Conservation (phyloP, 2,113 vertebrate species). For the Amphilophus citrinellus region DNA sequence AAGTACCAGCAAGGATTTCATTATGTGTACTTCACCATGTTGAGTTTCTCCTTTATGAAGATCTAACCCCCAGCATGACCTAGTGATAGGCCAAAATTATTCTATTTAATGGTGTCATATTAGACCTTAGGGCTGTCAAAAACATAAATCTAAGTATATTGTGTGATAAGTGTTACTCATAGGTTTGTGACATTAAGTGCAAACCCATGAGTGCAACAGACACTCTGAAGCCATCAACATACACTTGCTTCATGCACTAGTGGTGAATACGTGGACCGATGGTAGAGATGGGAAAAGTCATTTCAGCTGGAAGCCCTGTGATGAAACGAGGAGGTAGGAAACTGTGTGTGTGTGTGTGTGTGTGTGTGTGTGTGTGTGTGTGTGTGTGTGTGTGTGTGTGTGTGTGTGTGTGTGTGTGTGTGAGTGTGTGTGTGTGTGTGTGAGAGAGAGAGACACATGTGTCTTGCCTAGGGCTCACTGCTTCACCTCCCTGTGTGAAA, state of each 20-base stretch:
- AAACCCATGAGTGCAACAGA: background rate
- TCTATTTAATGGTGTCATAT: too few species aligned
- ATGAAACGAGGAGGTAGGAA: constrained; percentile 77
- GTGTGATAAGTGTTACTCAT: background rate
- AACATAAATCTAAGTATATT: background rate
- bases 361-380: constrained; percentile 37
- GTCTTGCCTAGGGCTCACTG: constrained; percentile 60
- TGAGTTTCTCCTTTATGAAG: too few species aligned
- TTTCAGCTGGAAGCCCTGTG: constrained; percentile 69
- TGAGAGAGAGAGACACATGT: constrained; percentile 24
- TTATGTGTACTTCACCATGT: too few species aligned
- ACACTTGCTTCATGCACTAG: constrained; percentile 5
- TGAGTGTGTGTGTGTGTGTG: constrained; percentile 45
- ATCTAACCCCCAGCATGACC: too few species aligned
- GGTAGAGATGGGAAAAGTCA: constrained; percentile 60
- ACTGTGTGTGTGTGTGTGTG: constrained; percentile 50
- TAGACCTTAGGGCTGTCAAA: background rate
- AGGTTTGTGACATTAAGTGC: background rate
- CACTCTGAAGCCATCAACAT: background rate
- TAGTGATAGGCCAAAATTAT: too few species aligned
- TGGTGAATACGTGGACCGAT: constrained; percentile 52
- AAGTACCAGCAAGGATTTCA: too few species aligned
- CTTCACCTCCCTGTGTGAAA: constrained; percentile 62
- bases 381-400: constrained; percentile 50
- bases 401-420: constrained; percentile 51